Base-by-base conservation (phyloP, 2,888 invertebrate species). In the Drosophila leonis region DNA sequence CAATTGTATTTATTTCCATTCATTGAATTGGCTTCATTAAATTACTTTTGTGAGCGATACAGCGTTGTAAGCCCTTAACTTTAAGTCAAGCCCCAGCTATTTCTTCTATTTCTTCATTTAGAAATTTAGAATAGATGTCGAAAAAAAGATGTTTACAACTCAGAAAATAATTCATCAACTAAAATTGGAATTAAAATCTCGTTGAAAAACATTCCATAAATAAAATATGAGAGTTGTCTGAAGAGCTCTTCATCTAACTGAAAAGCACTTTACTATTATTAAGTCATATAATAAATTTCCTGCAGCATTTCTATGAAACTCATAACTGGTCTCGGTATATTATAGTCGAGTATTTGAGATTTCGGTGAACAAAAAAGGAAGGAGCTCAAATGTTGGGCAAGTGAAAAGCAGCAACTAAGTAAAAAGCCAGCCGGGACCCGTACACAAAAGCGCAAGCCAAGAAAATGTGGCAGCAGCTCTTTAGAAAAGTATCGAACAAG, bases 401-500 rank as follows among this genome's bases (percentile, higher is more conserved):
- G 63, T 42, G 46, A 57, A 76, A 13, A 42, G 42, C 52, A 74
- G 31, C 69, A 59, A 39, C 67, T 59, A 44, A 12, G 60, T 62
- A 33, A 49, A 33, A 49, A 52, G 51, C 52, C 48, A 59, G 44
- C 37, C 51, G 44, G 39, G 51, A 44, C 24, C 80, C 65, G 18
- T 15, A 42, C 49, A 65, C 60, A 77, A 67, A 62, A 63, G 62
- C 52, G 27, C 44, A 66, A 64, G 67, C 62, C 62, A 66, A 71
- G 62, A 71, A 71, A 70, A 52, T 66, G 64, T 77, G 57, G 49
- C 64, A 35, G 39, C 48, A 64, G 52, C 57, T 59, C 54, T 61
- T 62, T 48, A 49, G 39, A 48, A 62, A 70, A 74, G 74, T 66
- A 78, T 65, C 69, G 61, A 51, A 33, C 52, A 64, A 62, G 63